Conservation (phyloP, 2,888 invertebrate genomes). For the Alloscopus bannaensis region DNA sequence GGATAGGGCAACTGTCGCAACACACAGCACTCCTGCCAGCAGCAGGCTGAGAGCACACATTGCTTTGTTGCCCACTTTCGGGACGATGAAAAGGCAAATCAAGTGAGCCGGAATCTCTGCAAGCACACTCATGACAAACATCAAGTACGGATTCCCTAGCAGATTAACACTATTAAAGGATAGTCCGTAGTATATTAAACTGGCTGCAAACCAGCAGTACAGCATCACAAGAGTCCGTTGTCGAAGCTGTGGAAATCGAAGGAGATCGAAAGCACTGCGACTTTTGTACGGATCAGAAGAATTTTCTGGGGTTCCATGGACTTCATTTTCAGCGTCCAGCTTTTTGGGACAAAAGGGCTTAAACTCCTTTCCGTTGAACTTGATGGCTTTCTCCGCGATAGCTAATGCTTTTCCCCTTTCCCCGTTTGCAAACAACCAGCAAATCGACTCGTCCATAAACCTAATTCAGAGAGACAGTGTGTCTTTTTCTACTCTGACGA, state of each 20-base stretch:
- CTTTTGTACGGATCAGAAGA: background rate
- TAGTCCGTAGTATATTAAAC: constrained; percentile 39
- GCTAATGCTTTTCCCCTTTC: constrained; percentile 4
- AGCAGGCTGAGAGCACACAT: constrained; percentile 2
- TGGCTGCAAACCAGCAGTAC: constrained; percentile 33
- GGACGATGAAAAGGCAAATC: constrained; percentile 1
- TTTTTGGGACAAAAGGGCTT: background rate
- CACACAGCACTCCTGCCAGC: constrained; percentile 5
- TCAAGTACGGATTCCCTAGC: constrained; percentile 23
- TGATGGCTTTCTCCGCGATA: constrained; percentile 12
- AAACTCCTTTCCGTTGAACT: background rate
- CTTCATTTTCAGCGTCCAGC: background rate
- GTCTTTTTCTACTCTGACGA: background rate
- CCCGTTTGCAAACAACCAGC: constrained; percentile 33
- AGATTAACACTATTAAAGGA: constrained; percentile 45
- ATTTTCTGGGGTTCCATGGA: background rate
- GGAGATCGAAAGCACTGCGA: background rate
- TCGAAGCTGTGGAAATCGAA: constrained; percentile 17
- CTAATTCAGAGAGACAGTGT: no score
- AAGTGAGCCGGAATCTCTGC: constrained; percentile 30
- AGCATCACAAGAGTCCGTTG: constrained; percentile 20
- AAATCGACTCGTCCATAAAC: constrained; percentile 36
- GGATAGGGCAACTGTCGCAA: background rate
- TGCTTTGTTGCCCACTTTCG: constrained; percentile 24
- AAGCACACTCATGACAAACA: constrained; percentile 26